Evolutionary conservation across 2,113 vertebrate species (phyloP).

Genomic region (Ochotona princeps): DNA sequence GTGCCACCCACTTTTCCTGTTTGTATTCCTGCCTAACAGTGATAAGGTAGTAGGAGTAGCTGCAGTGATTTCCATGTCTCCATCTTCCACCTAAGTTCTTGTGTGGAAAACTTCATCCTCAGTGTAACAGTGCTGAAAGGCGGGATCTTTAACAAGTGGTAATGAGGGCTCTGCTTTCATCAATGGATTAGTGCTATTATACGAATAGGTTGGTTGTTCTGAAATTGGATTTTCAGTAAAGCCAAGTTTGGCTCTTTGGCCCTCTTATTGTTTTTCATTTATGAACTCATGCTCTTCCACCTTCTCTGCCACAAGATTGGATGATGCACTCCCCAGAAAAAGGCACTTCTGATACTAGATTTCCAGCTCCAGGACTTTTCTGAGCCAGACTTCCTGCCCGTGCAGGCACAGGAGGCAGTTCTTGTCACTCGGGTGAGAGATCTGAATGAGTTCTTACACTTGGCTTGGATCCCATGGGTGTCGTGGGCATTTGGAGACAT

Average conservation of each 20-base stretch:
- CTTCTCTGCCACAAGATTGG: no score
- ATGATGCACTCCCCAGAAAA: background rate
- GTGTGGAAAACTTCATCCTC: background rate
- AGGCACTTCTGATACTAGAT: background rate
- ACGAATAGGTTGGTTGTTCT: background rate
- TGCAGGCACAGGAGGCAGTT: no score
- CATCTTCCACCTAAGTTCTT: background rate
- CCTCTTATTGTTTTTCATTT: background rate
- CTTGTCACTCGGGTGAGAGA: no score
- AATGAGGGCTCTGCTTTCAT: accelerated
- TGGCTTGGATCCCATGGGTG: no score
- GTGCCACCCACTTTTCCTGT: no score
- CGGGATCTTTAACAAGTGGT: background rate
- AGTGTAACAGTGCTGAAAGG: no score
- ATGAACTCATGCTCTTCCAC: background rate
- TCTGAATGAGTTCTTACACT: no score
- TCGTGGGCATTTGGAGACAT: no score
- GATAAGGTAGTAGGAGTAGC: background rate
- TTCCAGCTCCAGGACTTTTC: background rate
- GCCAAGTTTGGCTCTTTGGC: background rate
- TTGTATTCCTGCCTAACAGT: background rate
- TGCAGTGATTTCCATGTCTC: no score
- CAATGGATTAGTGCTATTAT: background rate
- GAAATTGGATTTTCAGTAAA: background rate
- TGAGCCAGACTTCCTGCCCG: no score